These are phyloP conservation scores for Gonatopus flavifemur DNA, from an alignment of 1,140 invertebrate genomes.

Conservation along the genomic window DNA sequence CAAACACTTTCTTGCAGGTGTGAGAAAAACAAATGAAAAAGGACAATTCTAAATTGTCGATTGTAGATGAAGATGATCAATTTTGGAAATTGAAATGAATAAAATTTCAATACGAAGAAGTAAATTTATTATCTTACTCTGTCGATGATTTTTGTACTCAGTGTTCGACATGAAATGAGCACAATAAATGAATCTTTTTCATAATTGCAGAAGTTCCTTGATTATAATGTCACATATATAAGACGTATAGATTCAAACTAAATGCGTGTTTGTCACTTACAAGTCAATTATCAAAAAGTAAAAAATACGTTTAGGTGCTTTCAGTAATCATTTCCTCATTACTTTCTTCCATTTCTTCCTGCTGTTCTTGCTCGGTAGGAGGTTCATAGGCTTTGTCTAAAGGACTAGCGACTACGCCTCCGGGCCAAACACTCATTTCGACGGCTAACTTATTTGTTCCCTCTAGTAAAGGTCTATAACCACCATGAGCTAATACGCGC, in stretches of 20 bases:
- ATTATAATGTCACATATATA: too few relatives aligned
- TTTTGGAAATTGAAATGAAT: too few relatives aligned
- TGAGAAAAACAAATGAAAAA: too few relatives aligned
- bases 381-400: constrained; percentile 87
- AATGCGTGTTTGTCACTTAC: background rate
- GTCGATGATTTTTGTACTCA: too few relatives aligned
- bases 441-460: constrained; percentile 66
- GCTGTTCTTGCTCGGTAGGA: constrained; percentile 63
- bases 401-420: constrained; percentile 91
- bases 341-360: constrained; percentile 59
- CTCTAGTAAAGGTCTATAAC: constrained; percentile 87
- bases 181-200: too few relatives aligned
- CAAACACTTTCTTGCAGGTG: too few relatives aligned
- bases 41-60: too few relatives aligned
- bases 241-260: too few relatives aligned
- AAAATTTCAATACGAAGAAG: too few relatives aligned
- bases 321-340: constrained; percentile 64
- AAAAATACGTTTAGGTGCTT: constrained; percentile 40
- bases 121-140: too few relatives aligned
- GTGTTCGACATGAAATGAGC: too few relatives aligned
- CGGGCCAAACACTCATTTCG: constrained; percentile 86
- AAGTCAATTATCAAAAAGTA: background rate
- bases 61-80: too few relatives aligned
- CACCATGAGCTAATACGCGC: constrained; percentile 86
- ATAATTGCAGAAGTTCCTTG: background rate